Evolutionary conservation across 1,140 invertebrate species (phyloP).

Genomic region (Drosophila paulistorum): DNA sequence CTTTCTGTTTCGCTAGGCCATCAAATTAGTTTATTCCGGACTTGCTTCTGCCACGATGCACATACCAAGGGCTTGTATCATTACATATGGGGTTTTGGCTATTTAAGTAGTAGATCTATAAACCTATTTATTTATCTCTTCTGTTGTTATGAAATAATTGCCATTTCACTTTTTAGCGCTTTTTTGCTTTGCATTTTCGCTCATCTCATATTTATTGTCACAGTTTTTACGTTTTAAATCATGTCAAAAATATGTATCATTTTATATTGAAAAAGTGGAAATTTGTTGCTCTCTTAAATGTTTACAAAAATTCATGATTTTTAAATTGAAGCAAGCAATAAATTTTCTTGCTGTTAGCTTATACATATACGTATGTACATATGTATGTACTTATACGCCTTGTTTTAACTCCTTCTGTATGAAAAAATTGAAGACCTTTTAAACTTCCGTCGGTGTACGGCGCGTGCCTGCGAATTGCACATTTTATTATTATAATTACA

Average conservation of each 20-base stretch:
- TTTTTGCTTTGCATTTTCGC: not conserved
- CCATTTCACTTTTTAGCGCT: not conserved
- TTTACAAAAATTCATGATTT: slow-evolving; percentile 1
- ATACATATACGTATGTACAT: not conserved
- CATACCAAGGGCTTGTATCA: too few relatives aligned
- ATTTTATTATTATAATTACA: not conserved
- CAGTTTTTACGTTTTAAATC: slow-evolving; percentile 19
- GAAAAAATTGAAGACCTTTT: not conserved
- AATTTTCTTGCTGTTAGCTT: not conserved
- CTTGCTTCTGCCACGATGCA: too few relatives aligned
- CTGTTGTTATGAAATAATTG: not conserved
- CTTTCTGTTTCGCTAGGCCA: too few relatives aligned
- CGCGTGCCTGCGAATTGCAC: slow-evolving; percentile 36
- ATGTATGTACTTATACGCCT: not conserved
- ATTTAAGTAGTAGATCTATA: too few relatives aligned
- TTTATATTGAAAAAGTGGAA: not conserved
- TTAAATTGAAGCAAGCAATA: not conserved
- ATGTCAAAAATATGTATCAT: slow-evolving; percentile 39
- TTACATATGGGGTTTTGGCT: too few relatives aligned
- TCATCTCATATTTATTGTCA: slow-evolving; percentile 33
- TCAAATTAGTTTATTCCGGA: too few relatives aligned
- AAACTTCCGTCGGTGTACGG: slow-evolving; percentile 36
- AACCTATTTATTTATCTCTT: too few relatives aligned
- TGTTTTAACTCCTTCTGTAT: not conserved
- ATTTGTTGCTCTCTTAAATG: slow-evolving; percentile 6